Evolutionary conservation across 2,113 vertebrate species (phyloP).

Genomic region (Tamias sibiricus): DNA sequence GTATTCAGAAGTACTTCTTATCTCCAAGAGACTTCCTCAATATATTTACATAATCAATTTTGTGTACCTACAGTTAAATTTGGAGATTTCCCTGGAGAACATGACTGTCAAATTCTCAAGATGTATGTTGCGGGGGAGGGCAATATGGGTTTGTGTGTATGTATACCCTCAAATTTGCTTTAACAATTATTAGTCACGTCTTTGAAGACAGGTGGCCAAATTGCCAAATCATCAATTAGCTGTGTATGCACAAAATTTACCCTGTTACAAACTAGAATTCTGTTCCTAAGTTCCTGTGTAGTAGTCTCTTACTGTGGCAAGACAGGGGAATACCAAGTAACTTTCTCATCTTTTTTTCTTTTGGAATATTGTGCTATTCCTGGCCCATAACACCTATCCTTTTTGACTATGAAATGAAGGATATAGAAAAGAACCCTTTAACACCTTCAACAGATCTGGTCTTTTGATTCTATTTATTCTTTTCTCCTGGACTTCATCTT

Average conservation of each 20-base stretch:
- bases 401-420: neutral
- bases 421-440: neutral
- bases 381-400: neutral
- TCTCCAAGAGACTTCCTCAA: neutral
- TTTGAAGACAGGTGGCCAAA: conserved; percentile 22
- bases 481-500: neutral
- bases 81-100: conserved; percentile 14
- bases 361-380: neutral
- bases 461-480: neutral
- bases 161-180: neutral
- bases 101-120: neutral
- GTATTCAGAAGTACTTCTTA: neutral
- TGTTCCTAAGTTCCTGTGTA: neutral
- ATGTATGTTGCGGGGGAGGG: neutral
- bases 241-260: neutral
- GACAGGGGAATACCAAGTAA: neutral
- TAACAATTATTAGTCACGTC: neutral
- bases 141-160: neutral
- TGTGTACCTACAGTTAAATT: neutral
- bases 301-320: neutral
- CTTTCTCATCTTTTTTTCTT: neutral
- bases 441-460: neutral
- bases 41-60: conserved; percentile 16
- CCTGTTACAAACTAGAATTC: neutral
- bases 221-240: neutral